Percentiles rank a stretch among this genome's conserved stretches.
These are phyloP conservation scores for Callionymus lyra DNA, from an alignment of 2,113 vertebrate genomes.

Conservation along the genomic window DNA sequence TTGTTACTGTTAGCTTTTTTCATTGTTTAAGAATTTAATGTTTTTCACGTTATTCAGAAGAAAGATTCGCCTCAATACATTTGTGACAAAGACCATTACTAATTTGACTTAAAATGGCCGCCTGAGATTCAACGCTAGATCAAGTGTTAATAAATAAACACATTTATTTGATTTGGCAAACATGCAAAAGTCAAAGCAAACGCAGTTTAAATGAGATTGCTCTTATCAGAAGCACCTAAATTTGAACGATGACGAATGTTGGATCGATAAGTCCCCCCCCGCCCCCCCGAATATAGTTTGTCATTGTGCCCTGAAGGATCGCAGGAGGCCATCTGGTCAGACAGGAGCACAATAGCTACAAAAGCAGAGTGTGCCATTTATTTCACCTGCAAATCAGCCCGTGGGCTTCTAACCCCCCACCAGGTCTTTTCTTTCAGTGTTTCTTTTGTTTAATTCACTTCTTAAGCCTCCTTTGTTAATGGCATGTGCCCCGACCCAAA, in stretches of 20 bases:
- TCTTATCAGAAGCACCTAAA: too few species aligned
- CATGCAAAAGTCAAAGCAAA: too few species aligned
- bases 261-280: conserved; percentile 10
- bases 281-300: conserved; percentile 5
- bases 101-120: too few species aligned
- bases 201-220: too few species aligned
- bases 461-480: conserved; percentile 22
- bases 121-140: too few species aligned
- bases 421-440: conserved; percentile 43
- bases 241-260: neutral
- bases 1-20: too few species aligned
- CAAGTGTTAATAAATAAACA: too few species aligned
- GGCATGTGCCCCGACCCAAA: conserved; percentile 22
- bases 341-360: conserved; percentile 78
- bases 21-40: too few species aligned
- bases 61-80: too few species aligned
- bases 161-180: too few species aligned
- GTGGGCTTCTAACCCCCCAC: conserved; percentile 67
- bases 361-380: conserved; percentile 83
- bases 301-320: conserved; percentile 43
- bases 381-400: conserved; percentile 94
- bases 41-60: too few species aligned
- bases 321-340: conserved; percentile 85
- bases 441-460: conserved; percentile 39
- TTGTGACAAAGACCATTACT: too few species aligned